These are phyloP conservation scores for Allobates femoralis DNA, from an alignment of 2,797 vertebrate genomes.

Conservation along the genomic window DNA sequence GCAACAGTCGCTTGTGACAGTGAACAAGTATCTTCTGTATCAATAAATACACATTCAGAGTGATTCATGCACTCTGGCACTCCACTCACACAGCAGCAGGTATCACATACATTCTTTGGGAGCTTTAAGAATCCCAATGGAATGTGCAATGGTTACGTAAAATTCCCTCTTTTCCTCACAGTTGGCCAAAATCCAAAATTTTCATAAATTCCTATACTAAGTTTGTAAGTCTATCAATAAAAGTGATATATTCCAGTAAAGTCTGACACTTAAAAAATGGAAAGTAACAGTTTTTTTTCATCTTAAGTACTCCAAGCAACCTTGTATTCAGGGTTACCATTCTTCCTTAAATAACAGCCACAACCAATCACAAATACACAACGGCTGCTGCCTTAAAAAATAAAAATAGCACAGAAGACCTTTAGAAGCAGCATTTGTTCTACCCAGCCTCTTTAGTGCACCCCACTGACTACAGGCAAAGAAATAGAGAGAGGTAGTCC, in stretches of 20 bases:
- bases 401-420: no score
- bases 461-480: no score
- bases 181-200: background rate
- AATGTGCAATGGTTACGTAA: constrained; percentile 48
- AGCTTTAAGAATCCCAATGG: constrained; percentile 24
- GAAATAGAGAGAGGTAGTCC: no score
- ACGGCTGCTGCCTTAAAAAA: background rate
- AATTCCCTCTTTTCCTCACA: background rate
- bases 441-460: no score
- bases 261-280: no score
- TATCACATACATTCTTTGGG: constrained; percentile 12
- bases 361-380: background rate
- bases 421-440: no score
- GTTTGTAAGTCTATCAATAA: background rate
- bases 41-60: constrained; percentile 56
- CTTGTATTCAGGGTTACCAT: background rate
- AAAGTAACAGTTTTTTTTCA: background rate
- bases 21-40: constrained; percentile 1
- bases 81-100: constrained; percentile 44
- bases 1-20: constrained; percentile 1
- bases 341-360: background rate
- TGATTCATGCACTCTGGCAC: constrained; percentile 17
- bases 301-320: background rate
- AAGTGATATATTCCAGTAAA: background rate
- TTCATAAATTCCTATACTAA: background rate